phyloP scores from a whole-genome alignment of 2,113 vertebrate genomes.

The Platysteira castanea region DNA sequence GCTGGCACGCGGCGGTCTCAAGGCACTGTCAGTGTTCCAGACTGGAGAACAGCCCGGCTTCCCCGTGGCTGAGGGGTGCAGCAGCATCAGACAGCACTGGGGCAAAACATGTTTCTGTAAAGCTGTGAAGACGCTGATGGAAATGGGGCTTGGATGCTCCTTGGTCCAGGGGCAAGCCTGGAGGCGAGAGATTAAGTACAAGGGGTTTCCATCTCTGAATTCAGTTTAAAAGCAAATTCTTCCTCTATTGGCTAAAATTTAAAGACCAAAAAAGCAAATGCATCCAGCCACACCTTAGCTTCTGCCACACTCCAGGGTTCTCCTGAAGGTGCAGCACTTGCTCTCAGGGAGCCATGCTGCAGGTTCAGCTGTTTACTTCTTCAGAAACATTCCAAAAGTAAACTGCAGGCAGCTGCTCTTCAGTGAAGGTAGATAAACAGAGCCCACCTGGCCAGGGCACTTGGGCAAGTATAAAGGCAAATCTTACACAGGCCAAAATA shows the following conservation, averaged over 20 bases:
- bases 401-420: neutral
- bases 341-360: neutral
- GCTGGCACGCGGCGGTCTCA: fast-evolving
- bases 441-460: neutral
- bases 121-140: neutral
- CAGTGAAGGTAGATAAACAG: neutral
- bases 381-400: neutral
- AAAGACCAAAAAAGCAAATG: neutral
- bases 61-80: neutral
- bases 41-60: neutral
- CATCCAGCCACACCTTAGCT: neutral
- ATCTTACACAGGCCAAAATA: neutral
- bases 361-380: neutral
- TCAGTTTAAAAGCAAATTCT: neutral
- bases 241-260: neutral
- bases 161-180: neutral
- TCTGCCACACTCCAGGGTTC: neutral
- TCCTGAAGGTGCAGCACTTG: neutral
- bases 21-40: constrained; percentile 16
- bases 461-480: constrained; percentile 19
- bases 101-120: neutral
- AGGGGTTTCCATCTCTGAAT: neutral
- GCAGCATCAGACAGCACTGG: neutral
- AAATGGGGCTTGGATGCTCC: neutral
- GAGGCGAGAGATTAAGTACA: fast-evolving